phyloP scores from a whole-genome alignment of 1,140 invertebrate species.

The Formica exsecta region DNA sequence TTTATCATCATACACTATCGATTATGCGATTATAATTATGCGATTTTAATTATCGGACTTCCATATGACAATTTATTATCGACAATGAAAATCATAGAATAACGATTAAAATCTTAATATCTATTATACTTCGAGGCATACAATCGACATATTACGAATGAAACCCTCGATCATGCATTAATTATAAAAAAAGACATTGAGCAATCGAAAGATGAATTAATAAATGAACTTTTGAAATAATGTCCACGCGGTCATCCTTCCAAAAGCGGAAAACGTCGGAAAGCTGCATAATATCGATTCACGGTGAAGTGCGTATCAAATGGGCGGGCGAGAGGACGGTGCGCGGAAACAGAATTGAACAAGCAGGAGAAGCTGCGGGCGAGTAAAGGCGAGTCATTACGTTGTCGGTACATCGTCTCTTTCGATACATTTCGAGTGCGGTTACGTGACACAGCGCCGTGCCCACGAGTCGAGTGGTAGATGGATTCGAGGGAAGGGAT shows the following conservation, averaged over 20 bases:
- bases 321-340: slow-evolving; percentile 1
- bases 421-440: slow-evolving; percentile 75
- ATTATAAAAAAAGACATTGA: slow-evolving; percentile 40
- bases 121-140: neutral
- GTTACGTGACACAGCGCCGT: slow-evolving; percentile 76
- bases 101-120: slow-evolving; percentile 42
- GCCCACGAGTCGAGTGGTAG: slow-evolving; percentile 55
- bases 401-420: slow-evolving; percentile 56
- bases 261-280: neutral
- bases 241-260: slow-evolving; percentile 33
- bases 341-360: slow-evolving; percentile 20
- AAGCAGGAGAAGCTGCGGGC: slow-evolving; percentile 29
- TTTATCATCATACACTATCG: neutral
- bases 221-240: slow-evolving; percentile 62
- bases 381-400: slow-evolving; percentile 55
- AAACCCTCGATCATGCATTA: slow-evolving; percentile 36
- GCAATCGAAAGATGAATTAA: slow-evolving; percentile 57
- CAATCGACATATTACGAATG: neutral
- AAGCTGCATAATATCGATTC: slow-evolving; percentile 58
- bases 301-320: slow-evolving; percentile 40
- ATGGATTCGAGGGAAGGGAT: slow-evolving; percentile 26
- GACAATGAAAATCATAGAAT: neutral
- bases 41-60: neutral
- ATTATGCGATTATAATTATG: neutral
- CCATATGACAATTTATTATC: neutral